Conservation (phyloP, 2,113 vertebrate species). For the Aphyosemion australe region DNA sequence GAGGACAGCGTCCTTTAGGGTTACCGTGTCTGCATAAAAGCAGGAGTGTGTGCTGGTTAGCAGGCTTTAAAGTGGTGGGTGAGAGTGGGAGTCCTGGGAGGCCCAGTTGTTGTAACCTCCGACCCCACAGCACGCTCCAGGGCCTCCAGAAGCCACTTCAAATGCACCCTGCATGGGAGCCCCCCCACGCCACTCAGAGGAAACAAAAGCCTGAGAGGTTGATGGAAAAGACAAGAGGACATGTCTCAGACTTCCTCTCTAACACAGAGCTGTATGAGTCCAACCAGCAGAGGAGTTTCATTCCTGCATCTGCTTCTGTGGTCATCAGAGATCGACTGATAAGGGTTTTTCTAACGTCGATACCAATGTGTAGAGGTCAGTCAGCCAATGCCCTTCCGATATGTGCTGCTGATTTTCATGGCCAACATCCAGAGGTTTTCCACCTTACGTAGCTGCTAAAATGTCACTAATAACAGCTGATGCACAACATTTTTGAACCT, state of each 20-base stretch:
- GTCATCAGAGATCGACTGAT: no score
- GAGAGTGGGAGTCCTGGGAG: slow-evolving; percentile 52
- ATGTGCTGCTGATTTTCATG: no score
- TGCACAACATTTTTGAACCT: no score
- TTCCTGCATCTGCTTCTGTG: slow-evolving; percentile 15
- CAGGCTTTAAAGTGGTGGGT: slow-evolving; percentile 36
- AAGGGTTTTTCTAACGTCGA: no score
- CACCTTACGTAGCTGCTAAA: no score
- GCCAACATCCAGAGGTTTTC: no score
- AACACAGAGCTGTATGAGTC: slow-evolving; percentile 35
- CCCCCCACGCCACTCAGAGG: slow-evolving; percentile 39
- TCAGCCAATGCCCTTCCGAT: no score
- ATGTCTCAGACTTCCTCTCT: slow-evolving; percentile 48
- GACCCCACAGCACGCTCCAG: slow-evolving; percentile 76
- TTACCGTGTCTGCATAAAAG: slow-evolving; percentile 28
- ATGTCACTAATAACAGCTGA: no score
- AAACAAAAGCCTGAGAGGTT: not conserved
- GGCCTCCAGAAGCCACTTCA: slow-evolving; percentile 79
- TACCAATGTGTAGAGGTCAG: no score
- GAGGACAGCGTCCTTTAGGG: slow-evolving; percentile 5
- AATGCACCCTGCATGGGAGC: slow-evolving; percentile 61
- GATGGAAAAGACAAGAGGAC: not conserved
- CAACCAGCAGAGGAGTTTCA: not conserved
- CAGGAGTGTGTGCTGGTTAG: slow-evolving; percentile 11
- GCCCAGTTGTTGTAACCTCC: slow-evolving; percentile 80